Evolutionary conservation across 1,140 invertebrate species (phyloP).

Genomic region (Heliconius hermathena): DNA sequence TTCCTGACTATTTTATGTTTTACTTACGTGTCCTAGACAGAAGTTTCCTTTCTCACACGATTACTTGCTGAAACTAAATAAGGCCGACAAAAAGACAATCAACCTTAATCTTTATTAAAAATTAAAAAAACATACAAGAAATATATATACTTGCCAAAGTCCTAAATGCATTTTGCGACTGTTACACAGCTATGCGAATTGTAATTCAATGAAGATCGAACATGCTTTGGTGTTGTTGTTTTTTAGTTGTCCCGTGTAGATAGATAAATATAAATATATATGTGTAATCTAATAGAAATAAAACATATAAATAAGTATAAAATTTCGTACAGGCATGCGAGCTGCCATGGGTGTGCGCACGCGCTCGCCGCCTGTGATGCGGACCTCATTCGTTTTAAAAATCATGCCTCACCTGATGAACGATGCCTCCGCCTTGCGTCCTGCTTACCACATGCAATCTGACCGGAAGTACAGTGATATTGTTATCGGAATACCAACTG

Average conservation of each 20-base stretch:
- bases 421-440: constrained; percentile 88
- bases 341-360: constrained; percentile 47
- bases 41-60: too few relatives aligned
- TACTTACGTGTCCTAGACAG: too few relatives aligned
- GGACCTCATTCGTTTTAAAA: constrained; percentile 82
- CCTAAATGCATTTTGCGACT: neutral
- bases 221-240: neutral
- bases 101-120: too few relatives aligned
- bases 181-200: neutral
- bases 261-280: neutral
- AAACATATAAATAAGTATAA: neutral
- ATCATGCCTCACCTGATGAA: constrained; percentile 94
- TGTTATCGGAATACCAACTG: constrained; percentile 93
- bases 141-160: neutral
- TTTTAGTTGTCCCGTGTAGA: neutral
- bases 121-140: neutral
- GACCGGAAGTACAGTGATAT: constrained; percentile 89
- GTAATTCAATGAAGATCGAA: neutral
- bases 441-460: constrained; percentile 89
- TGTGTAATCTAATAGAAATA: neutral
- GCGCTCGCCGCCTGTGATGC: constrained; percentile 44
- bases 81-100: neutral
- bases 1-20: too few relatives aligned
- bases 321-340: constrained; percentile 35
- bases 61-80: neutral